phyloP scores from a whole-genome alignment of 1,140 invertebrate species.

The Mactra quadrangularis region DNA sequence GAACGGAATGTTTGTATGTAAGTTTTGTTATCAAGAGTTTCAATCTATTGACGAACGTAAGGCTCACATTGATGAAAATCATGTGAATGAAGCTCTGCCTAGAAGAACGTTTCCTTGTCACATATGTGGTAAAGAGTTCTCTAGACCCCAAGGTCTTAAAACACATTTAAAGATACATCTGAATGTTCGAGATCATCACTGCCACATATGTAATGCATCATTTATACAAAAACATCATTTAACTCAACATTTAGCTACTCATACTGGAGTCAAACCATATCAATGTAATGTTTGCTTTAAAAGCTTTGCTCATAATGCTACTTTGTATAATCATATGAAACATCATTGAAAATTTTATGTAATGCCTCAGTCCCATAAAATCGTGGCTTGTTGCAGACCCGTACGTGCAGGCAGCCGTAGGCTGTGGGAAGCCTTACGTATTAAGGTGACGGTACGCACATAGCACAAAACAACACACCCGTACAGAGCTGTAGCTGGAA shows the following conservation, averaged over 20 bases:
- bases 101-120: slow-evolving; percentile 23
- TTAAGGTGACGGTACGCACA: too few species aligned
- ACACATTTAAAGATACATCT: slow-evolving; percentile 51
- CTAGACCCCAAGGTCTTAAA: slow-evolving; percentile 28
- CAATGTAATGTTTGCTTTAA: slow-evolving; percentile 91
- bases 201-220: slow-evolving; percentile 38
- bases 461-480: too few species aligned
- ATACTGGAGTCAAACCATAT: slow-evolving; percentile 74
- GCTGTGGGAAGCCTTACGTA: too few species aligned
- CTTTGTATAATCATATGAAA: slow-evolving; percentile 64
- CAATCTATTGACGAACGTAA: background rate
- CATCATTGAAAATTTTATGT: slow-evolving; percentile 35
- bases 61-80: slow-evolving; percentile 5
- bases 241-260: slow-evolving; percentile 63
- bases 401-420: too few species aligned
- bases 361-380: too few species aligned
- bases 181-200: slow-evolving; percentile 86
- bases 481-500: too few species aligned
- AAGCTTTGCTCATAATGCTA: slow-evolving; percentile 86
- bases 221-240: slow-evolving; percentile 60
- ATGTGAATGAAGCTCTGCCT: background rate
- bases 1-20: slow-evolving; percentile 29
- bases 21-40: slow-evolving; percentile 26
- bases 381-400: too few species aligned
- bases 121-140: slow-evolving; percentile 48